Evolutionary conservation across 2,797 vertebrate species (phyloP).

Genomic region (Takifugu rubripes): DNA sequence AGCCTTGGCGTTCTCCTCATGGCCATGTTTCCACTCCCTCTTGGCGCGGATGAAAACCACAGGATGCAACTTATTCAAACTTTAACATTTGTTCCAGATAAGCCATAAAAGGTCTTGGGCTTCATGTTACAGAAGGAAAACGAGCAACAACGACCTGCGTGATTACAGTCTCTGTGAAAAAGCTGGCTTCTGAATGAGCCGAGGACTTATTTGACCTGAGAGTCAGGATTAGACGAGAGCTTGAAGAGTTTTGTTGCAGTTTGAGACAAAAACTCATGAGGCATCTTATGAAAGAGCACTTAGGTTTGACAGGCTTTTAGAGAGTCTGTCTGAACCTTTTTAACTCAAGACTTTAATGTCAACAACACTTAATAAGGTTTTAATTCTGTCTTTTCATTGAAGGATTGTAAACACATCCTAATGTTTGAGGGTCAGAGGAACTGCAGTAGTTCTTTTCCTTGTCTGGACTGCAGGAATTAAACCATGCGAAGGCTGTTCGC

Average conservation of each 20-base stretch:
- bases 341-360: slow-evolving; percentile 22
- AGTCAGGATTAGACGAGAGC: no score
- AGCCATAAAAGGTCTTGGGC: no score
- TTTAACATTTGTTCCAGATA: no score
- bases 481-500: slow-evolving; percentile 13
- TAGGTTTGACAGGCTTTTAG: not conserved
- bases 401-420: not conserved
- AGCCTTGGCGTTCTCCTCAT: not conserved
- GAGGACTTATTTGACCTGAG: not conserved
- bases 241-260: no score
- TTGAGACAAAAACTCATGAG: slow-evolving; percentile 12
- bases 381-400: not conserved
- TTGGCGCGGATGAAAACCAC: not conserved
- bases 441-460: slow-evolving; percentile 1
- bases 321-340: slow-evolving; percentile 23
- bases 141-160: not conserved
- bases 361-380: slow-evolving; percentile 17
- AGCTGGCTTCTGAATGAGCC: not conserved
- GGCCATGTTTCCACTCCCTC: slow-evolving; percentile 9
- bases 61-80: not conserved
- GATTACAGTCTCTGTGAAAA: not conserved
- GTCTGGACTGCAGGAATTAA: slow-evolving; percentile 3
- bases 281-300: not conserved
- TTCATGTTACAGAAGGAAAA: no score
- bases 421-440: not conserved